phyloP scores from a whole-genome alignment of 2,797 vertebrate genomes.

The Perodicticus potto region DNA sequence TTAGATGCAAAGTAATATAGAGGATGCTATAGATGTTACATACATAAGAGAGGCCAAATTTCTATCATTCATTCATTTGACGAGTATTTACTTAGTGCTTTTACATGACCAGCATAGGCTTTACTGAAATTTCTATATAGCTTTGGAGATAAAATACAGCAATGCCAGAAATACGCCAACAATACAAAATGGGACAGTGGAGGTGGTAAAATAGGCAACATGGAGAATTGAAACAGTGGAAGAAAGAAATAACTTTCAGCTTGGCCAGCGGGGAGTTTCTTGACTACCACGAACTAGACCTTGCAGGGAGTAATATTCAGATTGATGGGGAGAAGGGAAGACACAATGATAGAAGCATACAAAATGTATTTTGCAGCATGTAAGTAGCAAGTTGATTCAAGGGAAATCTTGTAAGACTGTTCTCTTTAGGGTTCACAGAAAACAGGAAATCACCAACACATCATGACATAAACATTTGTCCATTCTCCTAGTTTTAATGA shows the following conservation, averaged over 20 bases:
- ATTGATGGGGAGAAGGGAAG: background rate
- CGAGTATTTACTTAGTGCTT: background rate
- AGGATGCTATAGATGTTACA: background rate
- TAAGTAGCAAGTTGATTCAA: background rate
- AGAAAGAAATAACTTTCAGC: background rate
- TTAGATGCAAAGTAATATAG: background rate
- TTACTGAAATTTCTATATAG: background rate
- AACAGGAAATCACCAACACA: background rate
- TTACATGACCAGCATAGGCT: background rate
- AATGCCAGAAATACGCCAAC: background rate
- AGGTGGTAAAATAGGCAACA: background rate
- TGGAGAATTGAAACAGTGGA: background rate
- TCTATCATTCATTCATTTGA: background rate
- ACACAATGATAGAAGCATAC: background rate
- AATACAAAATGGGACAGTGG: background rate
- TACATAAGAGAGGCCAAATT: background rate
- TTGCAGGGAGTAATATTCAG: background rate
- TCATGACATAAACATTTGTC: background rate
- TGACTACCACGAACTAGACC: background rate
- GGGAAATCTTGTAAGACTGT: background rate
- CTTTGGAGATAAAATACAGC: background rate
- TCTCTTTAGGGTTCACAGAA: background rate
- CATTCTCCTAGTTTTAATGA: background rate
- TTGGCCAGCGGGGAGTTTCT: background rate
- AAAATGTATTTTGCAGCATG: background rate